Conservation (phyloP, 2,888 invertebrate genomes). For the Parnassius apollo region DNA sequence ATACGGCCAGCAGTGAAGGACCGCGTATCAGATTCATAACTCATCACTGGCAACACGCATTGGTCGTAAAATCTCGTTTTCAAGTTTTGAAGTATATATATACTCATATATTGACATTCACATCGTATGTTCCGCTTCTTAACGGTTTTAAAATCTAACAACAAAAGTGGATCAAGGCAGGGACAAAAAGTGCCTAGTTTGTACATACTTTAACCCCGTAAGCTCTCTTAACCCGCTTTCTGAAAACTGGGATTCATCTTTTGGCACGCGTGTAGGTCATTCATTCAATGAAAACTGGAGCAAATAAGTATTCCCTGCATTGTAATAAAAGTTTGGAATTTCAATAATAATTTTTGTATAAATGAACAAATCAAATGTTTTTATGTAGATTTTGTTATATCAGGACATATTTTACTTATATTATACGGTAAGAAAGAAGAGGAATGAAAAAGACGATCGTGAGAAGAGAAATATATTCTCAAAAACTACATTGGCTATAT, state of each 20-base stretch:
- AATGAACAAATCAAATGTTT: too few relatives aligned
- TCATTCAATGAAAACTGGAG: slow-evolving; percentile 15
- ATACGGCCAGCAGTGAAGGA: too few relatives aligned
- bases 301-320: slow-evolving; percentile 13
- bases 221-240: slow-evolving; percentile 28
- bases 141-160: slow-evolving; percentile 10
- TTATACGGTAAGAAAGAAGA: too few relatives aligned
- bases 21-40: too few relatives aligned
- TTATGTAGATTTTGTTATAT: too few relatives aligned
- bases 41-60: too few relatives aligned
- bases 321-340: slow-evolving; percentile 6
- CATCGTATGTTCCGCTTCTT: background rate
- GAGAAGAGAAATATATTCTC: too few relatives aligned
- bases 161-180: slow-evolving; percentile 9
- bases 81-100: background rate
- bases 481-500: too few relatives aligned
- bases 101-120: background rate
- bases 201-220: slow-evolving; percentile 20
- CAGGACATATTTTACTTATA: too few relatives aligned
- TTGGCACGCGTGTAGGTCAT: slow-evolving; percentile 22
- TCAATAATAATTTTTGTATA: too few relatives aligned
- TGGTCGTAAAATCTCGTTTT: too few relatives aligned
- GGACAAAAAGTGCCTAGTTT: slow-evolving; percentile 23
- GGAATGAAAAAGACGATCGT: too few relatives aligned
- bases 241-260: slow-evolving; percentile 18